phyloP scores from a whole-genome alignment of 2,113 vertebrate species.

The Leiothrix lutea region DNA sequence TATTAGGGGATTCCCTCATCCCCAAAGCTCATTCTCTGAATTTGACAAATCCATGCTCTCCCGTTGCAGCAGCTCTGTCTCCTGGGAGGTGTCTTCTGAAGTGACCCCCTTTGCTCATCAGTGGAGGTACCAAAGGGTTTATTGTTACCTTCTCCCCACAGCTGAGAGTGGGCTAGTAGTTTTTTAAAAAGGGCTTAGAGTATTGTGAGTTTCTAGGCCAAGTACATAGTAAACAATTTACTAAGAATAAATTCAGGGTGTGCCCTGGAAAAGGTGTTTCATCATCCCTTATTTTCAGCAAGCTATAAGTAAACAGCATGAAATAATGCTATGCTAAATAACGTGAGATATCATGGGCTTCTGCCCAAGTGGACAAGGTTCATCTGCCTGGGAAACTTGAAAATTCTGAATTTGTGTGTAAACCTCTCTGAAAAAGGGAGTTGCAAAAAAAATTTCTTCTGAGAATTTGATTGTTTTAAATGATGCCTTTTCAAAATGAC shows the following conservation, averaged over 20 bases:
- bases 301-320: neutral
- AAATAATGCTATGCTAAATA: neutral
- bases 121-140: neutral
- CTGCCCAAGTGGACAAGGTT: accelerated
- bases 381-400: neutral
- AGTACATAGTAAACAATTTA: neutral
- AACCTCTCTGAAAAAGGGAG: neutral
- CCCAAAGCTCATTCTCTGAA: neutral
- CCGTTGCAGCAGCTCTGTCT: neutral
- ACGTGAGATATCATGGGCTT: accelerated
- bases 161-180: neutral
- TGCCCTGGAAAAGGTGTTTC: neutral
- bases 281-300: neutral
- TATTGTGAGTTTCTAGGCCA: neutral
- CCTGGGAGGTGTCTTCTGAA: neutral
- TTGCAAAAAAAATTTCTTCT: neutral
- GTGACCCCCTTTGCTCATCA: neutral
- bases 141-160: neutral
- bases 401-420: neutral
- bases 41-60: neutral
- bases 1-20: neutral
- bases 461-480: neutral
- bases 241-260: neutral
- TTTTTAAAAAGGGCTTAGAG: neutral
- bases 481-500: neutral